Percentiles rank a stretch among this genome's conserved stretches.
phyloP scores from a whole-genome alignment of 2,113 vertebrate species.

The Steatornis caripensis region DNA sequence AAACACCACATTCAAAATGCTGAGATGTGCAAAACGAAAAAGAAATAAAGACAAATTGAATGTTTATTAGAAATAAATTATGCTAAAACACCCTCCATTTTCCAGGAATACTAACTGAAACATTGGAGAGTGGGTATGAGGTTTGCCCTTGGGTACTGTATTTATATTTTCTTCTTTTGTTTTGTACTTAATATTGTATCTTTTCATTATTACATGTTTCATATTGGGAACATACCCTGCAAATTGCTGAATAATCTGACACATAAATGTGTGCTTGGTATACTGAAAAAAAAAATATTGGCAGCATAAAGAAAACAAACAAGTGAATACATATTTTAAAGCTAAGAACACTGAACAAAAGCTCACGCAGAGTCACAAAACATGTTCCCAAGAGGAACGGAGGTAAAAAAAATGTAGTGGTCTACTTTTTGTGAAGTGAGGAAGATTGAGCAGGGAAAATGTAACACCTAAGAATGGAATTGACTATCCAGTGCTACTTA shows the following conservation, averaged over 20 bases:
- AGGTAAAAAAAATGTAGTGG: fast-evolving
- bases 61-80: not conserved
- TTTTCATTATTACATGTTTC: not conserved
- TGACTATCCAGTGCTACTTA: not conserved
- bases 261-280: not conserved
- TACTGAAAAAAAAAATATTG: not conserved
- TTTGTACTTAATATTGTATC: not conserved
- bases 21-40: not conserved
- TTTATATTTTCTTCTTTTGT: not conserved
- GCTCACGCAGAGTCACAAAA: not conserved
- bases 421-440: not conserved
- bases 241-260: not conserved
- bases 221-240: not conserved
- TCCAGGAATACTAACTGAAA: not conserved
- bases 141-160: not conserved
- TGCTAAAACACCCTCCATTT: not conserved
- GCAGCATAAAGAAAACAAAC: not conserved
- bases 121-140: not conserved
- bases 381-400: not conserved
- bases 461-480: fast-evolving
- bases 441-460: fast-evolving
- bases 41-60: not conserved
- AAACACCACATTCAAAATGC: not conserved
- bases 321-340: not conserved
- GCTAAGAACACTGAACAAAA: not conserved